Evolutionary conservation across 1,140 invertebrate genomes (phyloP), one percentile per base, ranked within the genome.

Genomic region (Cydia strobilella): DNA sequence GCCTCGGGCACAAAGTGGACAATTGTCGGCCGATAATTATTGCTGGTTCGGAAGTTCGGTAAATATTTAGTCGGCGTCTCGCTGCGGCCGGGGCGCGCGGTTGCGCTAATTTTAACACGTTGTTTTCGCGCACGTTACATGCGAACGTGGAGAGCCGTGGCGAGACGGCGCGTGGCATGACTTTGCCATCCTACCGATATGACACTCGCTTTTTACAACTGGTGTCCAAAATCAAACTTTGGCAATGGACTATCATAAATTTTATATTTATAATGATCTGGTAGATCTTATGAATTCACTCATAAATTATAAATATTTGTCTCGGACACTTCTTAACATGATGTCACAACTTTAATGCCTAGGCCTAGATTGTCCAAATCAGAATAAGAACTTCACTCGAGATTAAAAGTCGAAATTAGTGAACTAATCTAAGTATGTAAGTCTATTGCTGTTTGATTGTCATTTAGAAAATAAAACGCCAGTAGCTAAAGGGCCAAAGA

Each of bases 31-130:
- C 31, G 63, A 65, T 65, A 59, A 59, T 59, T 59, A 39, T 10
- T 9, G 35, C 31, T 13, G 65, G 65, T 69, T n/a, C 65, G 31
- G 65, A 42, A 69, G 65, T 69, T 35, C 15, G 65, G 35, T 69
- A 69, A 69, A 69, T 69, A 69, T 69, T 69, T 69, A 69, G 65
- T 69, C 65, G 65, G 65, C 65, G 65, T 69, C 65, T 69, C 27
- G 65, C 15, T 20, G 65, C 35, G 65, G 27, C 65, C n/a, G 15
- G 65, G 31, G 65, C 65, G 23, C 62, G 15, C 27, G 65, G 31
- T 18, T 15, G 65, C 15, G 65, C 65, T 69, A 69, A 69, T 35
- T 69, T 35, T 69, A 69, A 35, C 65, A 69, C 65, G 18, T 69
- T 69, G 25, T 69, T 59, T 59, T 59, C 18, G 54, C 54, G 54